Base-by-base conservation (phyloP, 2,888 invertebrate genomes). In the Copidosoma aretas region DNA sequence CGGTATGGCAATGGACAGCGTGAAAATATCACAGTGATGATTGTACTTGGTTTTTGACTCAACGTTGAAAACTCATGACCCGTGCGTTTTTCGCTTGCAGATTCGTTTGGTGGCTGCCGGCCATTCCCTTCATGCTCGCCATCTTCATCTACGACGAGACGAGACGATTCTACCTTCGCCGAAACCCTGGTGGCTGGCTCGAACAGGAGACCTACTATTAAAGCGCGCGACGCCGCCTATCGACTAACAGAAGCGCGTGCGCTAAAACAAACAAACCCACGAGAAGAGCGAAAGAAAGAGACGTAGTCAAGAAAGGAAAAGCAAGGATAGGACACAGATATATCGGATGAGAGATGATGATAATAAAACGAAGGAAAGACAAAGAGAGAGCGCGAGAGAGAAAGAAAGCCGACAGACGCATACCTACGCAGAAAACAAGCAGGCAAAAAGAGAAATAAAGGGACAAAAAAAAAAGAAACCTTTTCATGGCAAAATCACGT, bases 81-180 rank as follows among this genome's bases (percentile, higher is more conserved):
- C n/a, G n/a, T n/a, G n/a, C n/a, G n/a, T 10, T 8, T 54, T 63
- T 56, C 22, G 14, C 1, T 83, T 86, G 60, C 84, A 97, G 98
- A 89, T 94, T 97, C 86, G 93, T 95, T 82, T 98, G 98, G 98
- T 98, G 98, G 98, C 89, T 98, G 87, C 97, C 97, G 77, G 97
- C 97, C 80, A 88, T 98, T 84, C 98, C 98, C 79, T 98, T 98
- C 91, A 95, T 95, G 90, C 88, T 98, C 86, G 91, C 96, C 84
- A 98, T 98, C 89, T 98, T 98, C 90, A 92, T 98, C 86, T 98
- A 98, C 88, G 98, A 98, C 87, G 98, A 98, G 89, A 91, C 93
- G 84, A 92, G 98, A 87, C 93, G 97, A 87, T 96, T 94, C 89
- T 95, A 97, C 87, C 90, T 98, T 84, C 93, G 98, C 87, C 93